A percentile compares a stretch with the other conserved stretches of the same genome.
Conservation (phyloP, 2,797 vertebrate species). For the Periparus ater region DNA sequence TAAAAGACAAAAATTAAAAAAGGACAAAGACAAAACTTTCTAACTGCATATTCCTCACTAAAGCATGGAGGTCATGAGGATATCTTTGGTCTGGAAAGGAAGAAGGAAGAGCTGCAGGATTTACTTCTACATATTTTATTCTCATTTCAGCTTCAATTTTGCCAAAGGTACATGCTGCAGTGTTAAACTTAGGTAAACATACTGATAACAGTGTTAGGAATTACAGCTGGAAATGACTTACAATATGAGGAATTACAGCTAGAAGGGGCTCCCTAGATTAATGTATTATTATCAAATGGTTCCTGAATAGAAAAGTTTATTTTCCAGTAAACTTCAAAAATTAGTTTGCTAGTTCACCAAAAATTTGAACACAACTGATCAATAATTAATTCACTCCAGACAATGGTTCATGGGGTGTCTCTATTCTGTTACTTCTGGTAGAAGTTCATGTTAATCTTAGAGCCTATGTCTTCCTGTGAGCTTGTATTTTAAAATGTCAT, state of each 20-base stretch:
- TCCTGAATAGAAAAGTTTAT: neutral
- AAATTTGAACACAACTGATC: neutral
- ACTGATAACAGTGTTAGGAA: neutral
- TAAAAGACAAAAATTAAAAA: neutral
- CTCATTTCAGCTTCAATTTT: neutral
- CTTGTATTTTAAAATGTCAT: neutral
- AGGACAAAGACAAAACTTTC: neutral
- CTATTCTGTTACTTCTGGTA: neutral
- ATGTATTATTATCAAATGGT: neutral
- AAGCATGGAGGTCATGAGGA: neutral
- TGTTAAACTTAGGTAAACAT: neutral
- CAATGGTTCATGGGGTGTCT: neutral
- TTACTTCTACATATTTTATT: neutral
- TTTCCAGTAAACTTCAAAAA: neutral
- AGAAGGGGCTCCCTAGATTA: rapidly evolving
- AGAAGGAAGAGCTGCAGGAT: neutral
- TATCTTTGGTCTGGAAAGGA: neutral
- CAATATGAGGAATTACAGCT: neutral
- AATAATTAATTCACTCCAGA: neutral
- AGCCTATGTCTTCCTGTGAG: neutral
- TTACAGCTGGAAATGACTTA: neutral
- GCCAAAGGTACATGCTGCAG: neutral
- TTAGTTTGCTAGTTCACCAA: neutral
- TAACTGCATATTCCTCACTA: neutral
- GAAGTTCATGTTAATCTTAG: neutral